Percentiles rank a stretch among this genome's conserved stretches.
Conservation (phyloP, 2,797 vertebrate genomes). For the Sphenodon punctatus region DNA sequence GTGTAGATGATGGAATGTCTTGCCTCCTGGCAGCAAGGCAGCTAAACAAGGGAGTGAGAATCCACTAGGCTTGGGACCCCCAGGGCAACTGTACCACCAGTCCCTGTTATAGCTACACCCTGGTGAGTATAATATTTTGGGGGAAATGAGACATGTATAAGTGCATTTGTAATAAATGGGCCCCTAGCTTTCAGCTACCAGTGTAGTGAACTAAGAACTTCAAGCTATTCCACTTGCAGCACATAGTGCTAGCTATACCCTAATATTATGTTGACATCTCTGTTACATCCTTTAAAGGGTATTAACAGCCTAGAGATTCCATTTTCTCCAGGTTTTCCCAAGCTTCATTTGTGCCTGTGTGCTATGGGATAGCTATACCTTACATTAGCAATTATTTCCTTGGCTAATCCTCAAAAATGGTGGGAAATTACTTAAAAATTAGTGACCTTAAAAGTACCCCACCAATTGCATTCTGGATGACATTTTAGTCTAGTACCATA, state of each 20-base stretch:
- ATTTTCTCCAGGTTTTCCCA: neutral
- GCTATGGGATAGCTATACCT: neutral
- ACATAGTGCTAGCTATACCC: no score
- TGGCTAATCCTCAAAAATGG: constrained; percentile 62
- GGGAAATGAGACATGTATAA: neutral
- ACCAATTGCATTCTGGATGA: constrained; percentile 64
- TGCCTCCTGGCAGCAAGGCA: no score
- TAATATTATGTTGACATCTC: neutral
- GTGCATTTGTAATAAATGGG: neutral
- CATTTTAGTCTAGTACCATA: constrained; percentile 75
- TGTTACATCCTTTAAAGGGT: constrained; percentile 10
- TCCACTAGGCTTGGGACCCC: no score
- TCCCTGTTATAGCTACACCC: no score
- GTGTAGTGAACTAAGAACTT: neutral
- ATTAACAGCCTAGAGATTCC: neutral
- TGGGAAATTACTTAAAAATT: constrained; percentile 71
- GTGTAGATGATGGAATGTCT: no score
- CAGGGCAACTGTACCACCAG: no score
- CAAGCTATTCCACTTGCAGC: no score
- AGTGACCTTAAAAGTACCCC: constrained; percentile 46
- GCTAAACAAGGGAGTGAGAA: no score
- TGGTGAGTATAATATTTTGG: rapidly evolving
- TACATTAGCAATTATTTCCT: constrained; percentile 61
- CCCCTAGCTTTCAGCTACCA: neutral
- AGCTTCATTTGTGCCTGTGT: constrained; percentile 3